Base-by-base conservation (phyloP, 2,113 vertebrate genomes). In the Toxotes jaculatrix region DNA sequence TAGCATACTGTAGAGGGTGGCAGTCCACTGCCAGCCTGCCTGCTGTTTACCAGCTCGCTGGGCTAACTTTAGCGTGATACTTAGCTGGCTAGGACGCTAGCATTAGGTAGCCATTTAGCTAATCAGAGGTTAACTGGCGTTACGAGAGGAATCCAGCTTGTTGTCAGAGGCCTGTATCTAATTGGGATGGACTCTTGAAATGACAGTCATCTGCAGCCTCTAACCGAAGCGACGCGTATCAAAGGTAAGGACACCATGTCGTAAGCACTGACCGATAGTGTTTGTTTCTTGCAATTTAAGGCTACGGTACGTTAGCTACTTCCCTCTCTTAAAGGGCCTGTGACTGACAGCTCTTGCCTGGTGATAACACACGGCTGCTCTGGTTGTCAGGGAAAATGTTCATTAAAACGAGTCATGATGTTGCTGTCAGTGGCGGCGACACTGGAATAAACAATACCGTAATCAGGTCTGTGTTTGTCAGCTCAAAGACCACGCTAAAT, bases 41-140 rank as follows among this genome's bases (percentile, higher is more conserved):
- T 2, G 55, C 78, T 67, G 60, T 47, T 66, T 51, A 19, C 11
- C 76, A 77, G 86, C 78, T 79, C 66, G 75, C 73, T 38, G 32
- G 77, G 67, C 80, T 79, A 69, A 87, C 79, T 84, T 84, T 74
- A 77, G 80, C 80, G 21, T 85, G 80, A 89, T 82, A 77, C 55
- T 72, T 73, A 61, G 84, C 86, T 69, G 62, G 67, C 81, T 62
- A 57, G 72, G 31, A 51, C 63, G 81, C 74, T 88, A 88, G 83
- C 88, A 69, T 62, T 70, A 87, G 85, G 92, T 87, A 85, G 79
- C 87, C 77, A 23, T 47, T 78, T 17, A 82, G 91, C 89, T 91
- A 91, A 91, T 85, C 89, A 89, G 78, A 84, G 90, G 89, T 89
- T 87, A 71, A 57, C 36, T 42, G 49, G 66, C 47, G 74, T 74